These are phyloP conservation scores for Tupiocoris notatus DNA, from an alignment of 2,888 invertebrate species.

Conservation along the genomic window DNA sequence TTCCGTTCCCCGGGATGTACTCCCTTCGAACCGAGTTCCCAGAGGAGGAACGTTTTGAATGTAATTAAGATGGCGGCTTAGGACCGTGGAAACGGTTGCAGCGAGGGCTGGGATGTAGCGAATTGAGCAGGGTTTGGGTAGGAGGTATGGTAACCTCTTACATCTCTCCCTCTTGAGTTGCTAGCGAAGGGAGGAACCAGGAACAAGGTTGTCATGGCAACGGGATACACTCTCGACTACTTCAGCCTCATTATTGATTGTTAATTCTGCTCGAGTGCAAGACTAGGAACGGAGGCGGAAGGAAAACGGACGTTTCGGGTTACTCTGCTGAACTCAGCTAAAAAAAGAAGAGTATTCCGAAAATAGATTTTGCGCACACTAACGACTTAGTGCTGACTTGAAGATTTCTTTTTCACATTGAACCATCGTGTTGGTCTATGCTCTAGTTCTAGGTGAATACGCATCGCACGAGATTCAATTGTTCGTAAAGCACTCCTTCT, in stretches of 20 bases:
- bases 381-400: too few relatives aligned
- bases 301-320: not conserved
- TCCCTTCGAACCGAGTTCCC: not conserved
- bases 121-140: not conserved
- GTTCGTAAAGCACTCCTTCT: too few relatives aligned
- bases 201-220: conserved; percentile 27
- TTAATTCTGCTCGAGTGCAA: conserved; percentile 43
- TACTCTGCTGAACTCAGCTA: too few relatives aligned
- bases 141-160: not conserved
- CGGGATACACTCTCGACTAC: conserved; percentile 41
- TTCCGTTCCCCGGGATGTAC: not conserved
- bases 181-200: not conserved
- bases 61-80: conserved; percentile 43
- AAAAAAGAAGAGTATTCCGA: too few relatives aligned
- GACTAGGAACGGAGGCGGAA: not conserved
- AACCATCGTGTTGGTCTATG: too few relatives aligned
- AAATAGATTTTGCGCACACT: too few relatives aligned
- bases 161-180: not conserved
- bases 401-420: too few relatives aligned
- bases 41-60: conserved; percentile 32
- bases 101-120: not conserved
- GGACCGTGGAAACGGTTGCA: conserved; percentile 4
- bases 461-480: too few relatives aligned
- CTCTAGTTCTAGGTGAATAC: too few relatives aligned
- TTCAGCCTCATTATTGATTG: conserved; percentile 45